Base-by-base conservation (phyloP, 2,797 vertebrate genomes). In the Silurus aristotelis region DNA sequence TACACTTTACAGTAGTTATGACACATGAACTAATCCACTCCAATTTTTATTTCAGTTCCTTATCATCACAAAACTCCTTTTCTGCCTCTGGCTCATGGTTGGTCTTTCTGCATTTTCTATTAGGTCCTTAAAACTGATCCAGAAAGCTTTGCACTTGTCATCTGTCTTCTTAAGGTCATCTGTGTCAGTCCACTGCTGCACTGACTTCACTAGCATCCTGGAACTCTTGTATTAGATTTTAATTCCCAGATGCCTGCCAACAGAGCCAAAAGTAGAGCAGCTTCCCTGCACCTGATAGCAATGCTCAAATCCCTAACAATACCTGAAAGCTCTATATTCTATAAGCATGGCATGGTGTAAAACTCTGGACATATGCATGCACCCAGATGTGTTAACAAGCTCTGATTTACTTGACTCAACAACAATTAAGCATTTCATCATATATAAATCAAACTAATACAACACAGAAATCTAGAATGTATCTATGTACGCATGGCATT, bases 241-340 rank as follows among this genome's bases (percentile, higher is more conserved):
- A 80, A 80, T 52, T 67, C 46, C 63, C 63, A 52, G 13, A 80
- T 80, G 43, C 43, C 43, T 80, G 38, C 78, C n/a, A 48, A 27
- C n/a, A 80, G 10, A 66, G 78, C 9, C n/a, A 9, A 80, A 80
- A 80, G 61, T 48, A 38, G 46, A 80, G 46, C 46, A 78, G 76
- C 2, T 7, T 43, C 2, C 12, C 17, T 43, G 27, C 43, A 61
- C 27, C 56, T 43, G 31, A 14, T 43, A 63, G 58, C 19, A 78
- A 46, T 14, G 20, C 14, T 43, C 20, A 77, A 77, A 60, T 77
- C 75, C 6, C 17, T 61, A 43, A 61, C 31, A 27, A 43, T 63
- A 63, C 22, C 60, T 46, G 3, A 14, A 52, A 66, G 22, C 61
- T 58, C 27, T 31, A 15, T 27, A n/a, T 25, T 1, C 20, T 6